Percentiles rank a stretch among this genome's conserved stretches.
Evolutionary conservation across 2,113 vertebrate genomes (phyloP).

Genomic region (Acrocephalus kingi): DNA sequence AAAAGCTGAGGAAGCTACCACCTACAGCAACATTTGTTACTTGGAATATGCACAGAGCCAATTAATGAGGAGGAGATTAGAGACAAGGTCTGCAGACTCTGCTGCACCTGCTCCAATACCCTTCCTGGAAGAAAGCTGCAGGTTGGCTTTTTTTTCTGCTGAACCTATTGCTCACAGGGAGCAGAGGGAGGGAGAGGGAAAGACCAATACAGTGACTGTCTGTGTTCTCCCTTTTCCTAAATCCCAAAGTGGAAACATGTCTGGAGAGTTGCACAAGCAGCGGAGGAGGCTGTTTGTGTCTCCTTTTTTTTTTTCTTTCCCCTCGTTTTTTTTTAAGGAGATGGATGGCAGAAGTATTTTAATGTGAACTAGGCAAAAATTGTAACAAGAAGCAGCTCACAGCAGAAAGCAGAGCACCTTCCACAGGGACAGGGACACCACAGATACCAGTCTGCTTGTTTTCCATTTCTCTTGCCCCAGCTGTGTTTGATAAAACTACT

Average conservation of each 20-base stretch:
- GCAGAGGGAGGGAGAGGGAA: neutral
- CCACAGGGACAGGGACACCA: neutral
- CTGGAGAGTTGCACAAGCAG: neutral
- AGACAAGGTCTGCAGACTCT: neutral
- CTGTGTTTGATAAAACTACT: neutral
- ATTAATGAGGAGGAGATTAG: slow-evolving; percentile 38
- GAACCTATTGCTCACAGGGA: neutral
- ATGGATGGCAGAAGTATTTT: neutral
- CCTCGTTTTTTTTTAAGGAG: neutral
- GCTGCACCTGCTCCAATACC: neutral
- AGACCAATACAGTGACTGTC: neutral
- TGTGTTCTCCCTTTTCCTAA: neutral
- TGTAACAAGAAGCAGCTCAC: neutral
- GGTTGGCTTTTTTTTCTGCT: neutral
- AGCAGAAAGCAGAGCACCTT: neutral
- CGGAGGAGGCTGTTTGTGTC: neutral
- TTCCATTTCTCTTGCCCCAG: neutral
- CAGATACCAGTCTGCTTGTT: neutral
- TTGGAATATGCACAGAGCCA: slow-evolving; percentile 1
- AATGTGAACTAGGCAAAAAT: neutral
- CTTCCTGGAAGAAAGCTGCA: neutral
- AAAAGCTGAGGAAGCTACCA: slow-evolving; percentile 48
- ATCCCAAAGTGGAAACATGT: neutral
- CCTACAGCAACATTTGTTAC: neutral
- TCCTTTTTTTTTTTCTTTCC: neutral